Percentiles rank a stretch among this genome's conserved stretches.
Conservation (phyloP, 2,113 vertebrate genomes). For the Brachionichthys hirsutus region DNA sequence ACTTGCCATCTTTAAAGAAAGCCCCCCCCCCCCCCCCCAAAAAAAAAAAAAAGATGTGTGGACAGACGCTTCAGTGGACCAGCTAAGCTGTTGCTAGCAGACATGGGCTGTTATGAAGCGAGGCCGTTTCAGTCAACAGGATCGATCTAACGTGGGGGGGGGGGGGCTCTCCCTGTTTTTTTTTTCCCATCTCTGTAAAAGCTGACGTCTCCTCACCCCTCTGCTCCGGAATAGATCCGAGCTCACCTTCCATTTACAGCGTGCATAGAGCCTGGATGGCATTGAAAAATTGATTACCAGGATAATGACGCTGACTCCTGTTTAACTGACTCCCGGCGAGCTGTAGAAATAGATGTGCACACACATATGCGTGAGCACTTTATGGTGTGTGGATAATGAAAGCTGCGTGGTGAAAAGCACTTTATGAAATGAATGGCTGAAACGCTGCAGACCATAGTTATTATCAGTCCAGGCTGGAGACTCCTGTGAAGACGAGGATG, state of each 20-base stretch:
- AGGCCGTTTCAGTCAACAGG: slow-evolving; percentile 73
- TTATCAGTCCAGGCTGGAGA: slow-evolving; percentile 71
- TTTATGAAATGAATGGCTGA: slow-evolving; percentile 77
- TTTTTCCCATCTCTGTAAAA: slow-evolving; percentile 32
- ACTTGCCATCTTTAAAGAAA: slow-evolving; percentile 64
- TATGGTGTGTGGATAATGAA: slow-evolving; percentile 63
- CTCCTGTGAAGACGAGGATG: slow-evolving; percentile 70
- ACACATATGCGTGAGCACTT: slow-evolving; percentile 27
- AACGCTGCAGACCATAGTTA: slow-evolving; percentile 69
- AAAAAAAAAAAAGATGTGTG: slow-evolving; percentile 72
- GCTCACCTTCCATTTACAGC: slow-evolving; percentile 51
- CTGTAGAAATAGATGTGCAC: slow-evolving; percentile 44
- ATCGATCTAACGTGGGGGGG: slow-evolving; percentile 55
- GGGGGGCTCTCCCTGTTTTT: slow-evolving; percentile 24
- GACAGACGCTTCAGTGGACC: slow-evolving; percentile 71
- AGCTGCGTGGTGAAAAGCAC: slow-evolving; percentile 70
- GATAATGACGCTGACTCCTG: slow-evolving; percentile 63
- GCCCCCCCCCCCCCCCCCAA: too few relatives aligned
- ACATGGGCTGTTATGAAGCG: slow-evolving; percentile 69
- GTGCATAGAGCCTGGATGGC: slow-evolving; percentile 28
- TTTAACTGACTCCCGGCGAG: slow-evolving; percentile 55
- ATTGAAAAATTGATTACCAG: slow-evolving; percentile 62
- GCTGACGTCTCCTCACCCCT: slow-evolving; percentile 37
- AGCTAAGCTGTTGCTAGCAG: slow-evolving; percentile 77
- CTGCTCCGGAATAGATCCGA: slow-evolving; percentile 41